Evolutionary conservation across 1,140 invertebrate genomes (phyloP), one percentile per base, ranked within the genome.

Genomic region (Temnothorax nylanderi): DNA sequence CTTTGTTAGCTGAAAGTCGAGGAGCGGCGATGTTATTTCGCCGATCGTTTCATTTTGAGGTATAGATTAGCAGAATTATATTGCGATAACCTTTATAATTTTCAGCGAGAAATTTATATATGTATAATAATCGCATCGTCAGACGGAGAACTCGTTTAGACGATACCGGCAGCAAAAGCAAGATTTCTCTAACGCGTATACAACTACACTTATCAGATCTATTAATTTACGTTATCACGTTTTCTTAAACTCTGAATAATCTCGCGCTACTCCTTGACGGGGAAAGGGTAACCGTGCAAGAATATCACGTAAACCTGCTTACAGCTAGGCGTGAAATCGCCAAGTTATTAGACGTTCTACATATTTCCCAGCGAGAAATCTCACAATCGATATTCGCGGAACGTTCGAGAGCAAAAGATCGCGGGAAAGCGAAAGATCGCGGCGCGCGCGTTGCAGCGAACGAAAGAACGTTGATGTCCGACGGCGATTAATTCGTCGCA

Each of bases 301-400:
- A 37, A 49, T 49, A 37, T 62, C 26, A 13, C 10, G 37, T 56
- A 69, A 71, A 13, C 13, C 26, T 6, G 44, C 8, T 81, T 11
- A 21, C 54, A 32, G 16, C n/a, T 16, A 16, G 67, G 49, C 37
- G 51, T n/a, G 78, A 72, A 56, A 60, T 49, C 26, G 13, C 51
- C 1, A 37, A 47, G 34, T 60, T 60, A 74, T 82, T 34, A 21
- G 51, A 58, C 51, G 47, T 54, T 72, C 34, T 21, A 67, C 51
- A 56, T 56, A 72, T 58, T 58, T 56, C 26, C 54, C 67, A 44
- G 54, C 41, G 80, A 21, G 80, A 74, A 75, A 74, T 84, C 32
- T 44, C 54, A 26, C 41, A 71, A 75, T 84, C 56, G 67, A 74
- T 82, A 74, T 60, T 21, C 26, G 26, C 49, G 34, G 47, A 77